Evolutionary conservation across 1,140 invertebrate genomes (phyloP).

Genomic region (Drosophila guanche): DNA sequence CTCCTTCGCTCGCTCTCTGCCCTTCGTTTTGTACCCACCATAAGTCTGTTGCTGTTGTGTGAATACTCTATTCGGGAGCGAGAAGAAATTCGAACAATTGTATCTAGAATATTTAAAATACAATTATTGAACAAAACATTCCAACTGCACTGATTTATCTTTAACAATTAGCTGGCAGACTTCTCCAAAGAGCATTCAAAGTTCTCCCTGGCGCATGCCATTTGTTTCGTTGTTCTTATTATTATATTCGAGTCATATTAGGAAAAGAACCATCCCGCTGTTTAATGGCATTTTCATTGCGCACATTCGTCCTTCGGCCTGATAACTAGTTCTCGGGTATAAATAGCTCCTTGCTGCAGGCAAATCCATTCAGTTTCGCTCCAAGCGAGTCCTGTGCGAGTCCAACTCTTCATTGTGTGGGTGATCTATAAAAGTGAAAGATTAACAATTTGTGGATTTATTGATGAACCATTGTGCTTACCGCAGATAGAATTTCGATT

Average conservation of each 20-base stretch:
- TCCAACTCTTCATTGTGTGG: background rate
- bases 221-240: constrained; percentile 15
- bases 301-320: constrained; percentile 12
- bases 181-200: constrained; percentile 1
- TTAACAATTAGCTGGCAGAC: background rate
- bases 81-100: background rate
- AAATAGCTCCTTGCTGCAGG: constrained; percentile 51
- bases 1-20: background rate
- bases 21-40: constrained; percentile 18
- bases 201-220: background rate
- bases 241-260: constrained; percentile 36
- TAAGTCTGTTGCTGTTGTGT: constrained; percentile 44
- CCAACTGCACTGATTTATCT: too few relatives aligned
- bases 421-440: background rate
- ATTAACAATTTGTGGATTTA: background rate
- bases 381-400: constrained; percentile 24
- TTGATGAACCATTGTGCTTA: too few relatives aligned
- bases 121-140: background rate
- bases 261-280: constrained; percentile 39
- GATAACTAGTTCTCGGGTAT: constrained; percentile 39
- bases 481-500: too few relatives aligned
- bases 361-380: constrained; percentile 41
- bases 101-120: too few relatives aligned
- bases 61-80: constrained; percentile 25
- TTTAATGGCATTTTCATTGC: constrained; percentile 47